These are phyloP conservation scores for Macrocentrus cingulum DNA, from an alignment of 1,140 invertebrate genomes.

Conservation along the genomic window DNA sequence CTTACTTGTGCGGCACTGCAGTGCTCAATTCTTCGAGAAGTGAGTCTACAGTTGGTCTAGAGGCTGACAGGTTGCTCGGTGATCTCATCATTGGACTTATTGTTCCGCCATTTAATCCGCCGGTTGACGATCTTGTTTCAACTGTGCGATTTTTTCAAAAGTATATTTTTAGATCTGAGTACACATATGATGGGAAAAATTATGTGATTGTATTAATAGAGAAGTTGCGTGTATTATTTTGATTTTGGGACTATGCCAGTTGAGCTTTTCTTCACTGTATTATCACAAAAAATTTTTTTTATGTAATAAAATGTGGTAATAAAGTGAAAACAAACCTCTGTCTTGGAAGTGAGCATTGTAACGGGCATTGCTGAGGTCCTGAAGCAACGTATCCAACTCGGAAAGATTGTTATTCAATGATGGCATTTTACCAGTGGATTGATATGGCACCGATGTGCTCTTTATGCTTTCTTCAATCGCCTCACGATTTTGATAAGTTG, in stretches of 20 bases:
- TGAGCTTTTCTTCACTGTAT: too few relatives aligned
- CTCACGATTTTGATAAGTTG: conserved; percentile 69
- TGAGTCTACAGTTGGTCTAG: conserved; percentile 80
- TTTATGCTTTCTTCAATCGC: conserved; percentile 61
- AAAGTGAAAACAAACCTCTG: conserved; percentile 46
- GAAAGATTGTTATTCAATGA: conserved; percentile 79
- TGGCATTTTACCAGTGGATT: conserved; percentile 53
- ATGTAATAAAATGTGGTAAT: too few relatives aligned
- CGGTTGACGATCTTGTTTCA: conserved; percentile 27
- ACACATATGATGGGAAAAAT: background rate
- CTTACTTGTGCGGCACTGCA: conserved; percentile 74
- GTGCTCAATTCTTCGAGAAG: conserved; percentile 84
- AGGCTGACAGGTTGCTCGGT: conserved; percentile 49
- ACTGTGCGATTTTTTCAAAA: background rate
- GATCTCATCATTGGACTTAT: conserved; percentile 50
- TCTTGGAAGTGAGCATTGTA: conserved; percentile 61
- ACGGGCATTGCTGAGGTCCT: conserved; percentile 86
- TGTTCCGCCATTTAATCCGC: conserved; percentile 36
- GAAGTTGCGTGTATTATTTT: background rate
- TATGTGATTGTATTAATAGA: background rate
- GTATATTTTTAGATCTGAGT: background rate
- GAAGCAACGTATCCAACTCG: conserved; percentile 86
- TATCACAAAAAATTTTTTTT: too few relatives aligned
- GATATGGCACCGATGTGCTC: conserved; percentile 45
- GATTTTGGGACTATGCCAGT: conserved; percentile 1